Evolutionary conservation across 2,113 vertebrate species (phyloP).

Genomic region (Cariama cristata): DNA sequence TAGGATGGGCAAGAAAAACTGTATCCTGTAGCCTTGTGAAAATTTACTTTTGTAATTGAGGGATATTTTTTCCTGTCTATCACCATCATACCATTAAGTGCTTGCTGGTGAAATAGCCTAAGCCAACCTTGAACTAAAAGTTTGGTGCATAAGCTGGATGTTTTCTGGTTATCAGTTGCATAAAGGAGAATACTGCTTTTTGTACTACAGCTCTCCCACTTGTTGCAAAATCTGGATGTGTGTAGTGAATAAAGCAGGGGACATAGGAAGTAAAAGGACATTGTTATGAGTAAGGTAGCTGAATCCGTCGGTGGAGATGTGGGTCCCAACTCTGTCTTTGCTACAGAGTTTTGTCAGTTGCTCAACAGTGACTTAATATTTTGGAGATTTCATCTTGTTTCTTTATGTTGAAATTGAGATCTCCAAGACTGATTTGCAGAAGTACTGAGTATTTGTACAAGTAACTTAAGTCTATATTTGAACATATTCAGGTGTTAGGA

Average conservation of each 20-base stretch:
- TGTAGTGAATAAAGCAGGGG: background rate
- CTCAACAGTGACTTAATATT: background rate
- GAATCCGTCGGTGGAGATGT: accelerated
- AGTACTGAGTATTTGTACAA: background rate
- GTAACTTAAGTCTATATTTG: background rate
- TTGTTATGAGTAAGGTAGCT: background rate
- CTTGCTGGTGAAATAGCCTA: background rate
- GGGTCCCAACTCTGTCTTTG: background rate
- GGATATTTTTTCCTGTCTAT: background rate
- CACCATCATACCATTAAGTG: background rate
- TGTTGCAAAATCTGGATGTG: background rate
- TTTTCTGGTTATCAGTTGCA: background rate
- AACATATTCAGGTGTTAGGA: background rate
- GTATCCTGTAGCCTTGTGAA: background rate
- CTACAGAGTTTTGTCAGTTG: background rate
- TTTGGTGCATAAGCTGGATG: background rate
- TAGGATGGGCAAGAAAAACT: background rate
- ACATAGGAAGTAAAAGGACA: background rate
- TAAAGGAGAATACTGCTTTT: background rate
- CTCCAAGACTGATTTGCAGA: background rate
- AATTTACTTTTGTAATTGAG: background rate
- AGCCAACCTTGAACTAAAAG: background rate
- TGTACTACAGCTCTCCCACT: background rate
- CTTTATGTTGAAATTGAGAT: background rate
- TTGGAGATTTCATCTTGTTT: background rate